Conservation (phyloP, 2,888 invertebrate genomes). For the Drosophila infuscata region DNA sequence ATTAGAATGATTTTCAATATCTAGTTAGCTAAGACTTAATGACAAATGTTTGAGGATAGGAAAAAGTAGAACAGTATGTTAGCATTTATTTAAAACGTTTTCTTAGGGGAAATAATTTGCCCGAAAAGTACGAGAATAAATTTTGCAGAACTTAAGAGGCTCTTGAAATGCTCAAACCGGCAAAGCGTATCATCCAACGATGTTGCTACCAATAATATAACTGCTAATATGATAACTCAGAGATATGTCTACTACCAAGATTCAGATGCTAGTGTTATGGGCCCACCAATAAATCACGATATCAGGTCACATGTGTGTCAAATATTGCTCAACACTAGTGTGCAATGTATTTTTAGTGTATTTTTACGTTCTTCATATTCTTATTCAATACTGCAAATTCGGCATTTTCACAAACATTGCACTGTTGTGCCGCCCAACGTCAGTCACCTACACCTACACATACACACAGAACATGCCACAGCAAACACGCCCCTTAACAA, state of each 20-base stretch:
- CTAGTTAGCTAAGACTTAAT: too few relatives aligned
- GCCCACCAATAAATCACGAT: background rate
- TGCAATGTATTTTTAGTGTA: constrained; percentile 52
- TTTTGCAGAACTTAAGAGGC: too few relatives aligned
- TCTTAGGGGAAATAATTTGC: too few relatives aligned
- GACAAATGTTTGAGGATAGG: too few relatives aligned
- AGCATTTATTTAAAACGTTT: too few relatives aligned
- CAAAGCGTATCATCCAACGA: background rate
- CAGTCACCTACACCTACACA: constrained; percentile 9
- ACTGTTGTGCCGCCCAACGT: constrained; percentile 36
- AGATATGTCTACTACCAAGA: background rate
- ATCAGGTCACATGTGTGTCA: background rate
- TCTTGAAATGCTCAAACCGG: too few relatives aligned
- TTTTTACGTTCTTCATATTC: constrained; percentile 71
- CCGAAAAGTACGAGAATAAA: too few relatives aligned
- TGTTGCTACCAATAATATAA: background rate
- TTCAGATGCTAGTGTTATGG: background rate
- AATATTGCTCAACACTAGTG: background rate
- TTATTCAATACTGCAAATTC: constrained; percentile 74
- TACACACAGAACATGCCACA: constrained; percentile 2
- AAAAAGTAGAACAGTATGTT: too few relatives aligned
- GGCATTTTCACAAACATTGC: constrained; percentile 55
- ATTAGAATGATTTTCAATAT: too few relatives aligned
- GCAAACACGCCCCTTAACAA: constrained; percentile 46
- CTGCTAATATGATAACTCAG: background rate